Conservation (phyloP, 2,797 vertebrate genomes). For the Poeciliopsis presidionis region DNA sequence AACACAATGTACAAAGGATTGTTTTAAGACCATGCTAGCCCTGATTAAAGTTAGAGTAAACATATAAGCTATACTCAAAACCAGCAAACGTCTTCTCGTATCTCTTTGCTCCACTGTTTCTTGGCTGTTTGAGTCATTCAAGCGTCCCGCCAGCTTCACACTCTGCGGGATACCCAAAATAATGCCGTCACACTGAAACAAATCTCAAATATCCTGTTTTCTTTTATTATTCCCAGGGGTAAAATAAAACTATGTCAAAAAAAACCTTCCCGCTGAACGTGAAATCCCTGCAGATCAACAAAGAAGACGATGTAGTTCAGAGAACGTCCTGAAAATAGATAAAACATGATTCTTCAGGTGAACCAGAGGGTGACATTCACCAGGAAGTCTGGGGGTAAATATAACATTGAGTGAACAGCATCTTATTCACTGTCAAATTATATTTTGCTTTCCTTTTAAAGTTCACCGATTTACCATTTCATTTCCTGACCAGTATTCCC, state of each 20-base stretch:
- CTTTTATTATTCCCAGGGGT: constrained; percentile 24
- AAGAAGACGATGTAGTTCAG: constrained; percentile 17
- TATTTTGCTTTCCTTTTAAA: neutral
- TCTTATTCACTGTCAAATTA: neutral
- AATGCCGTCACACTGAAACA: constrained; percentile 15
- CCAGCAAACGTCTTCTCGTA: neutral
- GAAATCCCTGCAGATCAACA: constrained; percentile 33
- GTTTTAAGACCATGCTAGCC: neutral
- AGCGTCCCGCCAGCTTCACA: constrained; percentile 23
- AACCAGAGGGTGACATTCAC: neutral
- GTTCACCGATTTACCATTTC: neutral
- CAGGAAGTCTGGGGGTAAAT: constrained; percentile 5
- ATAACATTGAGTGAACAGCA: constrained; percentile 7
- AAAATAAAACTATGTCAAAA: constrained; percentile 32
- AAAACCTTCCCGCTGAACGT: constrained; percentile 25
- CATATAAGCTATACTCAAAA: no score
- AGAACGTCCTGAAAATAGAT: constrained; percentile 39
- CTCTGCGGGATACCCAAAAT: constrained; percentile 19
- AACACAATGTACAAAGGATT: neutral
- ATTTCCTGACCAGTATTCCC: neutral
- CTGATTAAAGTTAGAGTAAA: neutral
- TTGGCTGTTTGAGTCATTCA: constrained; percentile 24
- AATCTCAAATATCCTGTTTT: constrained; percentile 15
- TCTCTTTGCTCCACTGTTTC: constrained; percentile 4
- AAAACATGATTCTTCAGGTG: constrained; percentile 6